Conservation (phyloP, 2,113 vertebrate genomes). For the Murina feae region DNA sequence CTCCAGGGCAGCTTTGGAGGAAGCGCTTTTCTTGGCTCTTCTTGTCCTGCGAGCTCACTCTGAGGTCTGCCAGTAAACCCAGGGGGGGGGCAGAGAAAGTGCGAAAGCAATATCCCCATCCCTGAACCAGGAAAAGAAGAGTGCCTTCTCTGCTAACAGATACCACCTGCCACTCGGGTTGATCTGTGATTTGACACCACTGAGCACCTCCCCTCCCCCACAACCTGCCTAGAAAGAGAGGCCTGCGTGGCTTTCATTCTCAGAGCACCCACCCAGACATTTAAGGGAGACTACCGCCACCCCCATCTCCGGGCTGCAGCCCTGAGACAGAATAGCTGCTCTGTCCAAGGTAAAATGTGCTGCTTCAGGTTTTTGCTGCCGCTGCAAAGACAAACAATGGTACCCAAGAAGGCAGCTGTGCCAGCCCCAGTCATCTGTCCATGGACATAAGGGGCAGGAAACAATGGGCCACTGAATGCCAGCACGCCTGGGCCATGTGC, state of each 20-base stretch:
- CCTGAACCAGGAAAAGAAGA: background rate
- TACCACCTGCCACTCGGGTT: background rate
- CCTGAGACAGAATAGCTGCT: slow-evolving; percentile 2
- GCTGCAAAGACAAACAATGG: slow-evolving; percentile 48
- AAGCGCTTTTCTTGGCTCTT: slow-evolving; percentile 3
- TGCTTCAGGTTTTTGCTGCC: slow-evolving; percentile 40
- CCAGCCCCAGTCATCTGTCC: slow-evolving; percentile 27
- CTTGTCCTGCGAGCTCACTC: background rate
- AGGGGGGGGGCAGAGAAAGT: background rate
- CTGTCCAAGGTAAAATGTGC: slow-evolving; percentile 1
- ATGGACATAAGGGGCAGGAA: slow-evolving; percentile 2
- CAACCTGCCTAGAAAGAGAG: background rate
- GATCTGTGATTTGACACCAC: background rate
- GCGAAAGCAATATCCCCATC: background rate
- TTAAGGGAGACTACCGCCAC: background rate
- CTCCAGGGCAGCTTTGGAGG: background rate
- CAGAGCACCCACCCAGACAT: background rate
- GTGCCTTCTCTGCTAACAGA: background rate
- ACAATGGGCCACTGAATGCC: slow-evolving; percentile 73
- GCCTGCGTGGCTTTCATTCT: background rate
- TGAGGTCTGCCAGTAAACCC: background rate
- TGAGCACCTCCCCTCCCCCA: background rate
- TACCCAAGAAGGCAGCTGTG: slow-evolving; percentile 66
- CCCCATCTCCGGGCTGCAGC: background rate
- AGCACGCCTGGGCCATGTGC: slow-evolving; percentile 25